Conservation (phyloP, 2,888 invertebrate genomes). For the Gasteruption jaculator region DNA sequence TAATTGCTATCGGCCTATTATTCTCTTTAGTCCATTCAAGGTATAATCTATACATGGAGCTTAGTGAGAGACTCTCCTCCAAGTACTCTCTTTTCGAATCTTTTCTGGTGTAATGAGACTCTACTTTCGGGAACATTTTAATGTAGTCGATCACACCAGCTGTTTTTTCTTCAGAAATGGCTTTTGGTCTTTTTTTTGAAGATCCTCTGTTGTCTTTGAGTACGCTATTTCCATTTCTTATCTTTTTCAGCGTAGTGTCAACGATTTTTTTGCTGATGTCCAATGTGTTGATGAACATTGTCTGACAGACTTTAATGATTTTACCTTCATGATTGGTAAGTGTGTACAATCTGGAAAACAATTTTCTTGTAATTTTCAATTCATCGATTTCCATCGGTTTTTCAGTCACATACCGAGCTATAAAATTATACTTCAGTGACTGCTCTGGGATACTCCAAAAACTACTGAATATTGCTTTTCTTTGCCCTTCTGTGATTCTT, state of each 20-base stretch:
- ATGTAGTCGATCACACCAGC: slow-evolving; percentile 12
- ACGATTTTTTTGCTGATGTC: not conserved
- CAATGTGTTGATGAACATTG: slow-evolving; percentile 8
- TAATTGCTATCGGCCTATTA: slow-evolving; percentile 1
- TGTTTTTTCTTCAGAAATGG: not conserved
- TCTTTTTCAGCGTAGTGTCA: slow-evolving; percentile 2
- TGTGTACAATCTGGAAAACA: slow-evolving; percentile 5
- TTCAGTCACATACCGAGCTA: not conserved
- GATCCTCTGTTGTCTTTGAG: not conserved
- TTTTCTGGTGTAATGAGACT: slow-evolving; percentile 15
- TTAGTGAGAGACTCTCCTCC: slow-evolving; percentile 9
- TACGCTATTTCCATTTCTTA: not conserved
- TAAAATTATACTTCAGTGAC: not conserved
- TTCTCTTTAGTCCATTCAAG: slow-evolving; percentile 4
- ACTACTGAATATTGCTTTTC: not conserved
- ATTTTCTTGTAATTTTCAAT: not conserved
- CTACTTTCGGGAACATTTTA: slow-evolving; percentile 14
- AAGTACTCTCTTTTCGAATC: slow-evolving; percentile 11
- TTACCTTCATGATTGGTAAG: not conserved
- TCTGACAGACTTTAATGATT: slow-evolving; percentile 1
- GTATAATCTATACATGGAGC: slow-evolving; percentile 14
- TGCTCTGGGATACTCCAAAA: not conserved
- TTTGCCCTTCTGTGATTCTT: not conserved
- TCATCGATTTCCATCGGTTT: not conserved
- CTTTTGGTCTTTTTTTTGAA: not conserved